Base-by-base conservation (phyloP, 2,113 vertebrate genomes). In the Brienomyrus longianalis region DNA sequence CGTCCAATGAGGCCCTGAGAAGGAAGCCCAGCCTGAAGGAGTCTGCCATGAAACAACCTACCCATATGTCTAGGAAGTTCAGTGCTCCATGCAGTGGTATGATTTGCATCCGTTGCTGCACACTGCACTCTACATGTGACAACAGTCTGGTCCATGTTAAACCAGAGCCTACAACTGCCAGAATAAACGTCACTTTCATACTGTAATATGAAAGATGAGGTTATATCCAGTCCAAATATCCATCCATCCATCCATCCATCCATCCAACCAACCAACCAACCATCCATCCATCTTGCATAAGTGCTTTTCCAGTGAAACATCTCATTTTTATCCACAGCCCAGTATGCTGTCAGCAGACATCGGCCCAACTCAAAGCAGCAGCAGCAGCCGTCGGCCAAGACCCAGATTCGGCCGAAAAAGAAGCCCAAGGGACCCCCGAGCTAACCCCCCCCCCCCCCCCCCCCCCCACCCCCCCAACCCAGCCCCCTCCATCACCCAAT, bases 381-480 rank as follows among this genome's bases (percentile, higher is more conserved):
- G 77, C 88, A 54, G 43, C 90, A 56, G 15, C 62, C 87, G n/a
- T 1, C 43, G 0, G 15, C 39, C 43, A 87, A 66, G 23, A 21
- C 89, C 77, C 51, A 59, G 19, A 3, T 31, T 19, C 0, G 62
- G 1, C 1, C 0, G 51, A 0, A 13, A 3, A 96, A 89, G 92
- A 96, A 93, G 88, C 62, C 92, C 11, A 43, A 83, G 2, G 39
- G 27, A 93, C 92, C 95, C 13, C 96, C 96, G n/a, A 94, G 90
- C 6, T 93, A 94, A 54, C 95, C 96, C 10, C 96, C 96, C 23
- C 96, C 96, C 0, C 96, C 23, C 96, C 96, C 0, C 95, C 96
- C 10, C 96, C 96, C 23, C 96, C 96, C 0, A 54, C 95, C 96
- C 10, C 96, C 96, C 23, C 96, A n/a, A n/a, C 96, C 0, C 15